Evolutionary conservation across 1,140 invertebrate species (phyloP), one percentile per base, ranked within the genome.

Genomic region (Drosophila biarmipes): DNA sequence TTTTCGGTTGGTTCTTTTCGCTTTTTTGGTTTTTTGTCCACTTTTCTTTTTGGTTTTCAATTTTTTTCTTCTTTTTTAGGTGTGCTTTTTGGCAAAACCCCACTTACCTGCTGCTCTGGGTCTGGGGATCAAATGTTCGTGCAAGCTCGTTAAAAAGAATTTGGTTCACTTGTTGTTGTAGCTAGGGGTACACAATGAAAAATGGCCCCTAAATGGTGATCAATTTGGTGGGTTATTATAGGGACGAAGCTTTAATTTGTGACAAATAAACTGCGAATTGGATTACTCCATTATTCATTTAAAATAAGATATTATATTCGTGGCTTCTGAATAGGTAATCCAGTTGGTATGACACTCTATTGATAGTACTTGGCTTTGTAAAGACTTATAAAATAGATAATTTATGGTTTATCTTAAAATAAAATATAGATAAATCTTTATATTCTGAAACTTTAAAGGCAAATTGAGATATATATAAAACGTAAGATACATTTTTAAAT

Each of bases 61-160:
- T 51, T 78, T 69, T 57, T 49, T 62, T 38, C 45, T 24, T 43
- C 43, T 53, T 54, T 55, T 45, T 14, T 31, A 31, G 53, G 49
- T 43, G 31, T 71, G 48, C 62, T 69, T 69, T 69, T 86, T 56
- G 69, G 48, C 69, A 71, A 45, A 53, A 74, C 43, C 34, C 40
- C 71, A 55, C 53, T 80, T 69, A 74, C 66, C 75, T 76, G 62
- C 63, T 68, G 58, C 59, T 71, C 49, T 61, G 51, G 54, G 53
- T 74, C 40, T 29, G 74, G 51, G 78, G 84, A 80, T 89, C 84
- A 89, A 89, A 89, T 89, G 84, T 84, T 89, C 75, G 84, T 87
- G 79, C 84, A 84, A 89, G 84, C 84, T 89, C 84, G 84, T 89
- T 89, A 89, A 89, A 87, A 89, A 89, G 84, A 89, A 89, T 89